Evolutionary conservation across 2,113 vertebrate species (phyloP).

Genomic region (Smithornis capensis): DNA sequence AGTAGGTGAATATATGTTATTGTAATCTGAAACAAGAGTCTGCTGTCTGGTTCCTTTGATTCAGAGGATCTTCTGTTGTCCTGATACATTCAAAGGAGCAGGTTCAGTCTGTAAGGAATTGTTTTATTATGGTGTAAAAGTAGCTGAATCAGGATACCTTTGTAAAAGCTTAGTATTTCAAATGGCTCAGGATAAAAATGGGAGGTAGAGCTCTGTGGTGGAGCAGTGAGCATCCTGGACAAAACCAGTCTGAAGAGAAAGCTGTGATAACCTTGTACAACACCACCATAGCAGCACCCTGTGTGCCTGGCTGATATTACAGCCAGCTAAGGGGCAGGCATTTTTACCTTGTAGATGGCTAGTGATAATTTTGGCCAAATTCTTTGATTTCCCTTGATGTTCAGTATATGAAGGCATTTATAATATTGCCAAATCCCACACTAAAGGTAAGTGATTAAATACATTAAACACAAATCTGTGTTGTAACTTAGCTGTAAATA

Average conservation of each 20-base stretch:
- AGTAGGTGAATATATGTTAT: not conserved
- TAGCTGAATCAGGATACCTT: not conserved
- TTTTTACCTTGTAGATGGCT: not conserved
- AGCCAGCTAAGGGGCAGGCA: not conserved
- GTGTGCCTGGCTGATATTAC: not conserved
- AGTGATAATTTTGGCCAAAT: not conserved
- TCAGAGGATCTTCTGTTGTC: not conserved
- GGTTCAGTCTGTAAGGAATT: not conserved
- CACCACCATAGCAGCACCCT: not conserved
- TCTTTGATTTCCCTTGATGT: not conserved
- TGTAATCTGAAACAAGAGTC: conserved; percentile 24
- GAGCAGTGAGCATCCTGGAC: not conserved
- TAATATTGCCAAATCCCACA: conserved; percentile 28
- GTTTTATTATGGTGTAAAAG: not conserved
- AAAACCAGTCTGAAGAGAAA: not conserved
- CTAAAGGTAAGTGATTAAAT: conserved; percentile 29
- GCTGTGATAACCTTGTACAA: accelerated
- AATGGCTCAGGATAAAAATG: not conserved
- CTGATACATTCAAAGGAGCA: not conserved
- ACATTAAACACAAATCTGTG: conserved; percentile 25
- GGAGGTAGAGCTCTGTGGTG: not conserved
- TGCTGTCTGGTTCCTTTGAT: not conserved
- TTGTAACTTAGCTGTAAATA: conserved; percentile 54
- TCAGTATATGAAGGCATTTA: not conserved
- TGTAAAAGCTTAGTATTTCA: not conserved